Conservation (phyloP, 2,888 invertebrate species). For the Orgyia antiqua region DNA sequence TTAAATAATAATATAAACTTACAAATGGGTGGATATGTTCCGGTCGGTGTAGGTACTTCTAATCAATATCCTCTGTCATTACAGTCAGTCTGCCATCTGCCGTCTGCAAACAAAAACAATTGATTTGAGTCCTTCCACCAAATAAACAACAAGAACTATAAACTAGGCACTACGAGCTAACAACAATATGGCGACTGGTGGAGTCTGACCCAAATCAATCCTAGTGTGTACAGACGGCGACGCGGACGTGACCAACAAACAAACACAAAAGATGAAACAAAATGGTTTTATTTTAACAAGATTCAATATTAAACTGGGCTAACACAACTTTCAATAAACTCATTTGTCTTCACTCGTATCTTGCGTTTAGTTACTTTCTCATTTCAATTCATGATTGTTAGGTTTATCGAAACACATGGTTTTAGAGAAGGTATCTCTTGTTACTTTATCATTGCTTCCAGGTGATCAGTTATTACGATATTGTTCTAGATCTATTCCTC, state of each 20-base stretch:
- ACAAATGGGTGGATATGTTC: neutral
- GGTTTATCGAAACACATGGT: too few species aligned
- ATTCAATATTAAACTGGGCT: too few species aligned
- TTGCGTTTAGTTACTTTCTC: too few species aligned
- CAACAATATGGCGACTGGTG: slow-evolving; percentile 29
- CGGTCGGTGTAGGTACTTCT: too few species aligned
- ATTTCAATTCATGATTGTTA: too few species aligned
- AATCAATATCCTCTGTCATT: slow-evolving; percentile 6
- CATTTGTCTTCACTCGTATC: too few species aligned
- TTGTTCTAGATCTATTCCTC: neutral
- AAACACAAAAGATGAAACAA: too few species aligned
- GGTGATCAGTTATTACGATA: too few species aligned
- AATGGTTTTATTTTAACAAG: neutral
- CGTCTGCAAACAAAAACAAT: slow-evolving; percentile 57
- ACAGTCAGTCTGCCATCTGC: slow-evolving; percentile 10
- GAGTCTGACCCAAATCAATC: slow-evolving; percentile 66
- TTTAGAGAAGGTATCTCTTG: too few species aligned
- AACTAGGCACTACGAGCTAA: slow-evolving; percentile 6
- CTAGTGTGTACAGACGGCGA: slow-evolving; percentile 24
- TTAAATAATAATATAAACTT: neutral
- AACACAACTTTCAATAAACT: too few species aligned
- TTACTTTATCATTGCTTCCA: too few species aligned
- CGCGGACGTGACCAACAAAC: too few species aligned
- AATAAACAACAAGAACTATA: slow-evolving; percentile 16
- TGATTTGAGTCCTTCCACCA: slow-evolving; percentile 61